Evolutionary conservation across 2,888 invertebrate species (phyloP), one percentile per base, ranked within the genome.

Genomic region (Lasioglossum villosulum): DNA sequence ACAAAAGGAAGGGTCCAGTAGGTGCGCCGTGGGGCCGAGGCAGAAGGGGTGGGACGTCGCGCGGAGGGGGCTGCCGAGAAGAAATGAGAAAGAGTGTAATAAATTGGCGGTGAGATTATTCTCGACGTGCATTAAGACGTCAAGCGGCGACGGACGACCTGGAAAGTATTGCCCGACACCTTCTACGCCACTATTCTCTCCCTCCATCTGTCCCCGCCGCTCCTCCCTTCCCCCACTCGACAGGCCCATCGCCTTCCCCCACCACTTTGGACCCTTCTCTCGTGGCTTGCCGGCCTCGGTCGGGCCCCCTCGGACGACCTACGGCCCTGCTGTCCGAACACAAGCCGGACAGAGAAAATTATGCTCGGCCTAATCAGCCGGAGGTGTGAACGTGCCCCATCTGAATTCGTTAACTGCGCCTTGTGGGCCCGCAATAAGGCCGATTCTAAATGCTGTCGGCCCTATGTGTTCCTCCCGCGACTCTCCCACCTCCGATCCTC

Each of bases 101-200:
- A 95, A 95, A 95, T 95, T 95, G 95, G 95, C 93, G 94, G 94
- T 94, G 93, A 95, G 95, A 95, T 95, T 95, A 95, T 95, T 95
- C 95, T 92, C 94, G 95, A 95, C 95, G 94, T 95, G 94, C 95
- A 95, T 95, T 95, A 95, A 95, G 95, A 95, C 95, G 95, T 95
- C 95, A 95, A 95, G 95, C 95, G 92, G 95, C 94, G 95, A 93
- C 93, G 94, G 92, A 93, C 93, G 94, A 93, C 94, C 92, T 94
- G 93, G 89, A 93, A 95, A 95, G 94, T 94, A 95, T 94, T 94
- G 95, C 92, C 95, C 94, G 94, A 94, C 94, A 95, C 95, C 93
- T 95, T 94, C 92, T 91, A 91, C 92, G 92, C 91, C 89, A 88
- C 80, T 80, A 82, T 75, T 80, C 81, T 79, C 77, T 70, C 84